These are phyloP conservation scores for Lepilemur septentrionalis DNA, from an alignment of 2,797 vertebrate genomes.

Conservation along the genomic window DNA sequence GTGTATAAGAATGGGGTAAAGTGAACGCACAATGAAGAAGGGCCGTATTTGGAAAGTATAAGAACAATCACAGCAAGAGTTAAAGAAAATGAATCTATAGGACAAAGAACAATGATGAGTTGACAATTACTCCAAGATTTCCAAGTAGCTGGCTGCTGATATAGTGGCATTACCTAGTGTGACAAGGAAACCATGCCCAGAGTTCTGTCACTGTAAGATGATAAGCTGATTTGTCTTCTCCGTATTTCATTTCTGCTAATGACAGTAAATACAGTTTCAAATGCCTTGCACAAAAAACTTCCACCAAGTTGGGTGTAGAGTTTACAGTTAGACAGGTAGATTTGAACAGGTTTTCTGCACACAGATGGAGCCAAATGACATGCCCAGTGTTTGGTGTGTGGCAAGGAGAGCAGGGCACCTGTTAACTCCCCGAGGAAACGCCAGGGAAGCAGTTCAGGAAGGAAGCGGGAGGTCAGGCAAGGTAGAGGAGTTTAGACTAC, in stretches of 20 bases:
- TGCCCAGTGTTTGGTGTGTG: background rate
- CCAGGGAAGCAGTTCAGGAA: background rate
- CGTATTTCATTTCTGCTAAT: conserved; percentile 49
- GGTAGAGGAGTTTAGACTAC: background rate
- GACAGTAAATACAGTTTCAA: conserved; percentile 55
- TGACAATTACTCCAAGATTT: conserved; percentile 53
- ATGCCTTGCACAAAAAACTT: conserved; percentile 37
- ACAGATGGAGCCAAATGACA: background rate
- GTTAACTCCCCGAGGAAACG: conserved; percentile 9
- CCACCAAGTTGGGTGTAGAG: background rate
- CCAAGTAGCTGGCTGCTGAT: conserved; percentile 28
- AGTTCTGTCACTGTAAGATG: conserved; percentile 47
- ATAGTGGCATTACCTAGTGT: background rate
- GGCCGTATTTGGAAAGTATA: background rate
- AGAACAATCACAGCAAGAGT: background rate
- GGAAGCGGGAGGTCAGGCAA: background rate
- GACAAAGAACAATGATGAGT: conserved; percentile 51
- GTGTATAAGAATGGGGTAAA: background rate
- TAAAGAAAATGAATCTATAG: background rate
- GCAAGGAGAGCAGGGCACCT: background rate
- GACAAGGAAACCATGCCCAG: conserved; percentile 41
- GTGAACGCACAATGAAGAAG: background rate
- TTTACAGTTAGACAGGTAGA: conserved; percentile 13
- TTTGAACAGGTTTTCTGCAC: conserved; percentile 41
- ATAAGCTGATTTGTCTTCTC: conserved; percentile 59